Base-by-base conservation (phyloP, 2,113 vertebrate genomes). In the Terrapene triunguis region DNA sequence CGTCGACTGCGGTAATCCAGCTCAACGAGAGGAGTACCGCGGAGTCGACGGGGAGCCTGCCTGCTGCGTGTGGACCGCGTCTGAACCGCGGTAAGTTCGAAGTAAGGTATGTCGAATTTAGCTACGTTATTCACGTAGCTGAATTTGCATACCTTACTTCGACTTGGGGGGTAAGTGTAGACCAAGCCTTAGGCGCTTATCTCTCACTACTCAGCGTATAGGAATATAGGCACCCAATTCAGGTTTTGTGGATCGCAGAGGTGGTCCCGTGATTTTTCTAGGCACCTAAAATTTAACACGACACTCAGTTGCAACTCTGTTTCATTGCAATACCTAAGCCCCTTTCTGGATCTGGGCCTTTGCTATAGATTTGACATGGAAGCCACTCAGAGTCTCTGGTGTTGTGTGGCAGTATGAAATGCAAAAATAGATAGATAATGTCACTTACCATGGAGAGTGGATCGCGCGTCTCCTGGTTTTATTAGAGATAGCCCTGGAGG, bases 401-500 rank as follows among this genome's bases (percentile, higher is more conserved):
- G 25, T 90, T 74, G n/a, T 54, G 9, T 38, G 86, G 78, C n/a
- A 81, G 86, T 53, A 8, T n/a, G 86, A 80, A 21, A 76, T 29
- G 84, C 29, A 80, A 74, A 74, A 38, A 42, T 74, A 42, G 72
- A 22, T 25, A 42, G 72, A 74, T 42, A 74, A 74, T 44, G 72
- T 42, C 69, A 72, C 38, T 88, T 81, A 90, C 88, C 3, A 5
- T 5, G 0, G 0, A 87, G 72, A 65, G 47, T 1, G 38, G 74
- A 91, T 78, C 84, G 2, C 21, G 84, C 72, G 32, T 27, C 19
- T 88, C 24, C 55, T 93, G 19, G 83, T 89, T 59, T 94, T 24
- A 29, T 88, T 57, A 27, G 84, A 95, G 90, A 95, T 7, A 93
- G 14, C 19, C 90, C 84, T 86, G 87, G 86, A 69, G 90, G 90